Conservation (phyloP, 2,797 vertebrate species). For the Gastrophryne carolinensis region DNA sequence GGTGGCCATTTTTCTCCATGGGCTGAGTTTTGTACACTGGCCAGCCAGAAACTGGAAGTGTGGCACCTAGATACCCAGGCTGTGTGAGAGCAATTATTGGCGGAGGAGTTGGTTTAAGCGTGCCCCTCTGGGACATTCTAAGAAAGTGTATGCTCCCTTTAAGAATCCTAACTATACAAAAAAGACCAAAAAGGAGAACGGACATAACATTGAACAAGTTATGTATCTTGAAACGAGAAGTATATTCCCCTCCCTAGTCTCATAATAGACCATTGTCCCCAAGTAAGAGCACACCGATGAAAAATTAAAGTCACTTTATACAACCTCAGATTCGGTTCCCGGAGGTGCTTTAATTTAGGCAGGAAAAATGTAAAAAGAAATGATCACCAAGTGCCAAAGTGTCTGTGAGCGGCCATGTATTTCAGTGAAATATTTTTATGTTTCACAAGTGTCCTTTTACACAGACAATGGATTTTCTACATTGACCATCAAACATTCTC, state of each 20-base stretch:
- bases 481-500: background rate
- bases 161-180: too few species aligned
- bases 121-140: too few species aligned
- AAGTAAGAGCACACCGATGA: constrained; percentile 13
- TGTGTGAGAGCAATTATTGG: too few species aligned
- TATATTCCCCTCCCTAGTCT: background rate
- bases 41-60: too few species aligned
- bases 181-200: background rate
- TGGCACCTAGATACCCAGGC: too few species aligned
- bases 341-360: background rate
- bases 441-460: constrained; percentile 14
- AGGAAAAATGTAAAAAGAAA: background rate
- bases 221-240: background rate
- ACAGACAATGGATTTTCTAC: background rate
- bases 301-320: constrained; percentile 3
- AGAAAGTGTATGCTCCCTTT: too few species aligned
- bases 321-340: constrained; percentile 1
- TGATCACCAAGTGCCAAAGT: background rate
- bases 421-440: background rate
- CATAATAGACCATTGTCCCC: constrained; percentile 7
- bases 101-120: too few species aligned
- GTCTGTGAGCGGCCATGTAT: background rate
- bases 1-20: too few species aligned
- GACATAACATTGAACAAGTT: background rate
- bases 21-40: too few species aligned